phyloP scores from a whole-genome alignment of 2,797 vertebrate genomes.

The Percopsis omiscomaycus region DNA sequence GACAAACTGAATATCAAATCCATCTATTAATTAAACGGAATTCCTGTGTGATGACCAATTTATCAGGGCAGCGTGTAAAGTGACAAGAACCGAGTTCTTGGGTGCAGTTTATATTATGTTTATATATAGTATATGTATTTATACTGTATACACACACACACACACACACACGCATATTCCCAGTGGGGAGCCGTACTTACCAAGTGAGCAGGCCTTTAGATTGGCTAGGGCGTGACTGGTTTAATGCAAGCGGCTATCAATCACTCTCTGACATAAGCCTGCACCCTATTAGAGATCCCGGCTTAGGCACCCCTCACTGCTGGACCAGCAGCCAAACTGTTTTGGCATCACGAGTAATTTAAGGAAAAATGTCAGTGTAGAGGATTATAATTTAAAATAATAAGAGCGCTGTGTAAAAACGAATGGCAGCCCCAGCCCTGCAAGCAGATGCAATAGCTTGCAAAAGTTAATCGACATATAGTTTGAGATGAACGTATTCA shows the following conservation, averaged over 20 bases:
- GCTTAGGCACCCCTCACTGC: conserved; percentile 56
- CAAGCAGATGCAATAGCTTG: conserved; percentile 27
- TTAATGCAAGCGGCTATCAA: conserved; percentile 73
- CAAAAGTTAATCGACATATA: conserved; percentile 47
- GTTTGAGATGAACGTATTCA: conserved; percentile 37
- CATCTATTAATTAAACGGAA: conserved; percentile 83
- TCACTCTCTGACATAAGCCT: conserved; percentile 68
- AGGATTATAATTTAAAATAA: conserved; percentile 43
- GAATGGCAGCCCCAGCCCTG: conserved; percentile 18
- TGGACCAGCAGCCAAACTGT: conserved; percentile 41
- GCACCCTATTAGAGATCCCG: conserved; percentile 58
- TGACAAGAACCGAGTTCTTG: conserved; percentile 67
- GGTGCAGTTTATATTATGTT: conserved; percentile 29
- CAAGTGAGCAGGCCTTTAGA: conserved; percentile 61
- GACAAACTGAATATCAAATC: conserved; percentile 73
- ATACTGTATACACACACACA: too few relatives aligned
- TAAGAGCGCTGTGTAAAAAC: conserved; percentile 25
- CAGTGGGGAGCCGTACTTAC: conserved; percentile 55
- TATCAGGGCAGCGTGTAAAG: conserved; percentile 73
- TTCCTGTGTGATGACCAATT: conserved; percentile 82
- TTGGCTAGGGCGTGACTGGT: conserved; percentile 57
- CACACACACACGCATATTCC: conserved; percentile 31
- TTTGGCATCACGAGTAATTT: conserved; percentile 45
- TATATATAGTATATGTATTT: too few relatives aligned
- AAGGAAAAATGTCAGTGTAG: conserved; percentile 35